A percentile compares a stretch with the other conserved stretches of the same genome.
phyloP scores from a whole-genome alignment of 2,113 vertebrate genomes.

The Tupaia tana region DNA sequence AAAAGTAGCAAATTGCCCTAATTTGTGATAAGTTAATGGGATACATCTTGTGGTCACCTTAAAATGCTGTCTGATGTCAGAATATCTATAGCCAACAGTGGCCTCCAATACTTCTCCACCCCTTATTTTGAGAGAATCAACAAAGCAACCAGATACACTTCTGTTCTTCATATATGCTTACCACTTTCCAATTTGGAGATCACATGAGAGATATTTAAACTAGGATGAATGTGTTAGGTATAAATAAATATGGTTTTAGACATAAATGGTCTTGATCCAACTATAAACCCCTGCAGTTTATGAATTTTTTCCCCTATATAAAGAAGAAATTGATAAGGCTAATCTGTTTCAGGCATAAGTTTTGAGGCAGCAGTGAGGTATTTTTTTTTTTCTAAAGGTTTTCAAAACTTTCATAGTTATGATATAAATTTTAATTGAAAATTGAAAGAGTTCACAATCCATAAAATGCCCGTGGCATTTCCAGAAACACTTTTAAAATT shows the following conservation, averaged over 20 bases:
- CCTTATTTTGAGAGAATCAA: constrained; percentile 50
- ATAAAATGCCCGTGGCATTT: constrained; percentile 55
- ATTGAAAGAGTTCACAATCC: constrained; percentile 45
- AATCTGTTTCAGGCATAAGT: constrained; percentile 52
- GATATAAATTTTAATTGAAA: constrained; percentile 58
- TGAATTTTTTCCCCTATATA: neutral
- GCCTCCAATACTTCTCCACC: neutral
- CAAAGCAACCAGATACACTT: constrained; percentile 16
- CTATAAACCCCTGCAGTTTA: constrained; percentile 5
- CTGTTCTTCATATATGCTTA: neutral
- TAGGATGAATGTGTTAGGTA: neutral
- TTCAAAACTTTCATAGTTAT: constrained; percentile 54
- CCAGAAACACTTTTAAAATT: constrained; percentile 50
- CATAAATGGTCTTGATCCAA: constrained; percentile 7
- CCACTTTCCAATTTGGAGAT: neutral
- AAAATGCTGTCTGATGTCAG: neutral
- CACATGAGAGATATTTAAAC: neutral
- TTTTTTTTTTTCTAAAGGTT: neutral
- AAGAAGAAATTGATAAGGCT: neutral
- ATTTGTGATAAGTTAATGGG: neutral
- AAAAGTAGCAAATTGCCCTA: neutral
- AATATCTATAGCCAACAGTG: neutral
- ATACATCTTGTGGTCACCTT: neutral
- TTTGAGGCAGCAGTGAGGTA: constrained; percentile 17
- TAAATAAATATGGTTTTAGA: constrained; percentile 44